phyloP scores from a whole-genome alignment of 2,797 vertebrate genomes.

The Thalassophryne amazonica region DNA sequence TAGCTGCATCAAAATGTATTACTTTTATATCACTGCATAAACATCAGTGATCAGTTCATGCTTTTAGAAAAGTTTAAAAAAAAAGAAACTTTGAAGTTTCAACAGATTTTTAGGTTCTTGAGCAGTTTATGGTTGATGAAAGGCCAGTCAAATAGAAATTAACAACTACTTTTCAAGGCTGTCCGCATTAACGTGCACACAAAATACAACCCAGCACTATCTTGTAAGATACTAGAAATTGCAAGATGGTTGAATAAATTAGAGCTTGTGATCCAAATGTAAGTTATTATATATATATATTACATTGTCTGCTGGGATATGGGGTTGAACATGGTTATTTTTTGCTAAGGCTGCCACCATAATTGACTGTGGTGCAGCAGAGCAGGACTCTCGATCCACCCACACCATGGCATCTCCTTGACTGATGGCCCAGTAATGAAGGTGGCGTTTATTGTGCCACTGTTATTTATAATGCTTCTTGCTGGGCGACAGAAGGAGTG shows the following conservation, averaged over 20 bases:
- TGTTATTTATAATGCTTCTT: constrained; percentile 87
- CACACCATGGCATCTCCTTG: constrained; percentile 68
- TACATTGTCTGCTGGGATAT: neutral
- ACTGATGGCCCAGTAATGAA: constrained; percentile 85
- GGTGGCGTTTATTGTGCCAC: constrained; percentile 79
- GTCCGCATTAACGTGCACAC: too few species aligned
- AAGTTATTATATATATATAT: constrained; percentile 26
- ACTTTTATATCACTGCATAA: too few species aligned
- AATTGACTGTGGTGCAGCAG: constrained; percentile 22
- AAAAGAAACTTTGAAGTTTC: too few species aligned
- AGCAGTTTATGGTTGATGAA: too few species aligned
- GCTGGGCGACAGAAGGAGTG: constrained; percentile 55
- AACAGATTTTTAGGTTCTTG: too few species aligned
- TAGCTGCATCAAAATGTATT: too few species aligned
- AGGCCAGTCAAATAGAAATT: too few species aligned
- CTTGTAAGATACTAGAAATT: constrained; percentile 3
- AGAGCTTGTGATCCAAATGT: constrained; percentile 9
- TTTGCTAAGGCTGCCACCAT: constrained; percentile 59
- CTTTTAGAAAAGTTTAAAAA: too few species aligned
- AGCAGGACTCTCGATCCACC: constrained; percentile 58
- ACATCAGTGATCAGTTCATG: too few species aligned
- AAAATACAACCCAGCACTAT: neutral
- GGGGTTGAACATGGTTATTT: constrained; percentile 35
- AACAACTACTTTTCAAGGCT: too few species aligned
- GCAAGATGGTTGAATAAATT: constrained; percentile 1